Conservation (phyloP, 2,888 invertebrate species). For the Chouioia cunea region DNA sequence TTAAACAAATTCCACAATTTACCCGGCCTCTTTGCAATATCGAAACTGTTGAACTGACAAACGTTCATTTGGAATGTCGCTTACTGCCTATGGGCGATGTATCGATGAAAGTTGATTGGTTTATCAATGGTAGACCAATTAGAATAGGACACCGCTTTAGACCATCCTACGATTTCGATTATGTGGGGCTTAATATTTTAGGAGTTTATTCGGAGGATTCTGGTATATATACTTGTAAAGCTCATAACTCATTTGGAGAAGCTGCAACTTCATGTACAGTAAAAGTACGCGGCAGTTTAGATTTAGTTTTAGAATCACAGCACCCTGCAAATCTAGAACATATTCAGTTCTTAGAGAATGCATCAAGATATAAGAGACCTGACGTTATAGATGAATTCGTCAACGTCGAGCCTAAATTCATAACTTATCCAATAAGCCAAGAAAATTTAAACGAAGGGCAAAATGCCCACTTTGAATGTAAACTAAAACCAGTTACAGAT, state of each 20-base stretch:
- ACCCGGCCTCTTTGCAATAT: constrained; percentile 89
- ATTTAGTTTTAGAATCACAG: constrained; percentile 88
- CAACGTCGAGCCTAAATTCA: constrained; percentile 86
- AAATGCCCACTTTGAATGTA: constrained; percentile 97
- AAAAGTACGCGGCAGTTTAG: constrained; percentile 89
- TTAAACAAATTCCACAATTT: constrained; percentile 89
- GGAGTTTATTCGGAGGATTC: constrained; percentile 98
- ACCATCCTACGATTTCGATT: constrained; percentile 97
- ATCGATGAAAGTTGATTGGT: constrained; percentile 95
- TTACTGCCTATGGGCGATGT: constrained; percentile 91
- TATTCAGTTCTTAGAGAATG: constrained; percentile 91
- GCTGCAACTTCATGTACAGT: constrained; percentile 93
- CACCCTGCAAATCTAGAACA: constrained; percentile 92
- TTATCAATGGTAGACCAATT: constrained; percentile 92
- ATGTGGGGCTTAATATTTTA: constrained; percentile 94
- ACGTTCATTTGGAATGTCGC: constrained; percentile 92
- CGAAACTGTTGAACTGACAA: constrained; percentile 90
- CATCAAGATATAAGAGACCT: constrained; percentile 85
- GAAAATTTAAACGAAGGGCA: constrained; percentile 89
- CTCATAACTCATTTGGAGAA: constrained; percentile 94
- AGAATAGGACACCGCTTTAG: constrained; percentile 94
- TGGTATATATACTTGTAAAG: constrained; percentile 95
- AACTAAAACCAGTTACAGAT: constrained; percentile 96
- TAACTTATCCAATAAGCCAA: constrained; percentile 88
- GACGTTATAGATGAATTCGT: constrained; percentile 86